These are phyloP conservation scores for Piscicola geometra DNA, from an alignment of 2,888 invertebrate genomes.

Conservation along the genomic window DNA sequence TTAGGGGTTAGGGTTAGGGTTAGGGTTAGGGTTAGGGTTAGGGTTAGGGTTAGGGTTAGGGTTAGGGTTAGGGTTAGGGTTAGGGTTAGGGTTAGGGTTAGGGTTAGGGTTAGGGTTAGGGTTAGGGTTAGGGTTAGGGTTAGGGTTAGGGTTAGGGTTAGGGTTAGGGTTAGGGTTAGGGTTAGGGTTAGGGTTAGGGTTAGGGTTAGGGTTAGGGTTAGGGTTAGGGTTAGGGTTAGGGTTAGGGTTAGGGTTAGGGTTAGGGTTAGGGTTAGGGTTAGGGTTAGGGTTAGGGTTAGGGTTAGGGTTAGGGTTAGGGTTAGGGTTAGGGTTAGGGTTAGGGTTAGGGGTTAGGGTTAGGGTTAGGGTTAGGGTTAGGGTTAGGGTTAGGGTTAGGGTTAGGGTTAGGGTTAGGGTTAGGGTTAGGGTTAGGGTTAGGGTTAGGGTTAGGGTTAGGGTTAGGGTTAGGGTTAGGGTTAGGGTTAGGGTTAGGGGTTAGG, in stretches of 20 bases:
- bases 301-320: conserved; percentile 43
- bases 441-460: conserved; percentile 44
- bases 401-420: conserved; percentile 42
- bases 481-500: too few relatives aligned
- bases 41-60: conserved; percentile 36
- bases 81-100: conserved; percentile 38
- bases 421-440: conserved; percentile 43
- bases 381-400: conserved; percentile 44
- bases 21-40: conserved; percentile 30
- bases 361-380: conserved; percentile 44
- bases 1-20: conserved; percentile 39
- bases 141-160: conserved; percentile 40
- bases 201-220: conserved; percentile 39
- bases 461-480: conserved; percentile 42
- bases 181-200: conserved; percentile 38
- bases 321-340: conserved; percentile 42
- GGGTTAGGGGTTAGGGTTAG: too few relatives aligned
- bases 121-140: conserved; percentile 33
- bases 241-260: conserved; percentile 43
- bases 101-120: conserved; percentile 35
- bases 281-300: conserved; percentile 42
- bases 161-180: too few relatives aligned
- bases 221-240: conserved; percentile 44
- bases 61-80: conserved; percentile 38
- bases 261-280: conserved; percentile 41